Base-by-base conservation (phyloP, 92 coral and sea anemone genomes). In the Metridium senile region DNA sequence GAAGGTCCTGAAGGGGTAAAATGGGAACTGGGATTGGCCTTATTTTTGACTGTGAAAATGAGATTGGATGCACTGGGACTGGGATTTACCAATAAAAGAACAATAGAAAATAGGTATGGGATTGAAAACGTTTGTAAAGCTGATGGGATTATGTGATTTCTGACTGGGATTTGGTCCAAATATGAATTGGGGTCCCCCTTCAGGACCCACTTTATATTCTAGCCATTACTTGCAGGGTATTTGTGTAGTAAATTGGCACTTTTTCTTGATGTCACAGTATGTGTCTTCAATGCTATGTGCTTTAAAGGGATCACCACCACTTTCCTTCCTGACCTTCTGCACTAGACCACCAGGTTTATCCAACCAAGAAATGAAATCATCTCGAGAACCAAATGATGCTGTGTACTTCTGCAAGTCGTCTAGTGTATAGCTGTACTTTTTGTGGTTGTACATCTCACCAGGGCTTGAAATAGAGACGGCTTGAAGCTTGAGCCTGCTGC, bases 311-410 rank as follows among this genome's bases (percentile, higher is more conserved):
- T 22, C 33, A 20, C 70, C 64, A 10, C 65, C 67, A 33, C 67
- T 65, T 68, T 74, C 86, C 75, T 90, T 81, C 54, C 63, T 70
- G 20, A 89, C 85, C 34, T 74, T 64, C 85, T 89, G 93, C 32
- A 89, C 90, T 71, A 89, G 79, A 20, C 93, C 93, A 18, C 93
- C 88, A 61, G 88, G 78, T 11, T 28, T 71, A 61, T 86, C 93
- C 28, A 89, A 51, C 93, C 93, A 89, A 74, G 93, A 85, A 64
- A 89, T 75, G 26, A 83, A 58, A 65, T 89, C 93, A 74, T 82
- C 67, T 54, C 73, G 82, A 19, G 88, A 86, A 35, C 84, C 76
- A 32, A 89, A 79, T n/a, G 93, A 82, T 19, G 90, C 79, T 4
- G 93, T 82, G 86, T 78, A 87, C 31, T 45, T 66, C 66, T 89